Evolutionary conservation across 1,140 invertebrate species (phyloP).

Genomic region (Drosophila seguyi): DNA sequence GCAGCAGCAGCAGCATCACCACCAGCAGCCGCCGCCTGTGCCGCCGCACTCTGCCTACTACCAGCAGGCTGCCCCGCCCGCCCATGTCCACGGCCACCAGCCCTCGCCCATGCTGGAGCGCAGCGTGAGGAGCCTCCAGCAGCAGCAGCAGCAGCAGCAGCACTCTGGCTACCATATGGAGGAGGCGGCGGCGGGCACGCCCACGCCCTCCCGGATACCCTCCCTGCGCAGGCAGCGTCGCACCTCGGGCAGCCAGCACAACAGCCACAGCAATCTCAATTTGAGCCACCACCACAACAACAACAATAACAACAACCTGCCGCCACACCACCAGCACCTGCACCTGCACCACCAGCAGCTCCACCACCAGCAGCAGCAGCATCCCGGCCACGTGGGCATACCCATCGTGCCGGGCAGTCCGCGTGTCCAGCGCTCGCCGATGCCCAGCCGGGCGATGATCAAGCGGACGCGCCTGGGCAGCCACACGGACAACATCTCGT

Average conservation of each 20-base stretch:
- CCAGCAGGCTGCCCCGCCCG: slow-evolving; percentile 41
- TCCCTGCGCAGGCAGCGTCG: slow-evolving; percentile 74
- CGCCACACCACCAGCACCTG: slow-evolving; percentile 55
- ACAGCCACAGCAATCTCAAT: slow-evolving; percentile 72
- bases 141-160: slow-evolving; percentile 37
- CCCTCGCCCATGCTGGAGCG: slow-evolving; percentile 74
- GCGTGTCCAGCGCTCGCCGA: slow-evolving; percentile 80
- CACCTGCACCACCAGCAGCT: slow-evolving; percentile 50
- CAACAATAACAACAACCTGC: slow-evolving; percentile 68
- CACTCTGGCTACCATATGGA: slow-evolving; percentile 32
- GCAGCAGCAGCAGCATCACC: neutral
- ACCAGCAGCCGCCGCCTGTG: slow-evolving; percentile 73
- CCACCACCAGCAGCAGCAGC: slow-evolving; percentile 39
- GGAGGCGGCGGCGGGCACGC: slow-evolving; percentile 31
- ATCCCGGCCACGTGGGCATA: slow-evolving; percentile 65
- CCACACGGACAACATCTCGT: slow-evolving; percentile 84
- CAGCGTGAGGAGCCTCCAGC: slow-evolving; percentile 68
- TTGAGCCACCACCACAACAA: slow-evolving; percentile 49
- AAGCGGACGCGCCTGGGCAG: slow-evolving; percentile 81
- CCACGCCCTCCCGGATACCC: slow-evolving; percentile 74
- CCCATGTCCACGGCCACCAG: slow-evolving; percentile 14
- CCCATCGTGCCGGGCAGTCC: slow-evolving; percentile 82
- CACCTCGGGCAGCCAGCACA: slow-evolving; percentile 68
- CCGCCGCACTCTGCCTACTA: slow-evolving; percentile 75
- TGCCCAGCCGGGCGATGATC: slow-evolving; percentile 78